These are phyloP conservation scores for Gadus chalcogrammus DNA, from an alignment of 2,113 vertebrate genomes.

Conservation along the genomic window DNA sequence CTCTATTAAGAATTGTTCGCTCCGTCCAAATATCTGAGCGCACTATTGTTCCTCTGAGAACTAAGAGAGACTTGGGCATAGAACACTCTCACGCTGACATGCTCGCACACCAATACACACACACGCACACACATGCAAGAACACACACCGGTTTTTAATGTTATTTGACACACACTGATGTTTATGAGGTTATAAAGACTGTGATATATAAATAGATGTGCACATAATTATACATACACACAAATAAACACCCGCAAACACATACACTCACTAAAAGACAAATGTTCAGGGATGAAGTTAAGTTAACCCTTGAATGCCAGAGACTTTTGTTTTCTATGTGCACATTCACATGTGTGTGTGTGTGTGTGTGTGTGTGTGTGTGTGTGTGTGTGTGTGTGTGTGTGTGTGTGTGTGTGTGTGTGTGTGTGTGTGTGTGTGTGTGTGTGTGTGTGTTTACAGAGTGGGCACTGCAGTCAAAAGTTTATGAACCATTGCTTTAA, in stretches of 20 bases:
- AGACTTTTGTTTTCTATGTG: slow-evolving; percentile 30
- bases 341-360: neutral
- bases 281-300: slow-evolving; percentile 42
- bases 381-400: slow-evolving; percentile 5
- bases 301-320: slow-evolving; percentile 45
- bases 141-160: neutral
- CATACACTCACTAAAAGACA: slow-evolving; percentile 28
- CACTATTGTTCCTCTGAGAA: slow-evolving; percentile 53
- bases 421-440: neutral
- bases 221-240: slow-evolving; percentile 27
- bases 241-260: neutral
- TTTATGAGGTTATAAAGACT: neutral
- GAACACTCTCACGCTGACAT: neutral
- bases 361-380: slow-evolving; percentile 10
- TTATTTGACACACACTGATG: too few relatives aligned
- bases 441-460: slow-evolving; percentile 2
- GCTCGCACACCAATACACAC: neutral
- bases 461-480: slow-evolving; percentile 28
- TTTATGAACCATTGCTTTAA: slow-evolving; percentile 54
- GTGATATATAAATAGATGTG: neutral
- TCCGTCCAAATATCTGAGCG: slow-evolving; percentile 61
- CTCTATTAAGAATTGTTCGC: slow-evolving; percentile 72
- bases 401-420: slow-evolving; percentile 6
- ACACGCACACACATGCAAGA: slow-evolving; percentile 11
- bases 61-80: slow-evolving; percentile 18